These are phyloP conservation scores for Dendrocincla tyrannina DNA, from an alignment of 2,797 vertebrate genomes.

Conservation along the genomic window DNA sequence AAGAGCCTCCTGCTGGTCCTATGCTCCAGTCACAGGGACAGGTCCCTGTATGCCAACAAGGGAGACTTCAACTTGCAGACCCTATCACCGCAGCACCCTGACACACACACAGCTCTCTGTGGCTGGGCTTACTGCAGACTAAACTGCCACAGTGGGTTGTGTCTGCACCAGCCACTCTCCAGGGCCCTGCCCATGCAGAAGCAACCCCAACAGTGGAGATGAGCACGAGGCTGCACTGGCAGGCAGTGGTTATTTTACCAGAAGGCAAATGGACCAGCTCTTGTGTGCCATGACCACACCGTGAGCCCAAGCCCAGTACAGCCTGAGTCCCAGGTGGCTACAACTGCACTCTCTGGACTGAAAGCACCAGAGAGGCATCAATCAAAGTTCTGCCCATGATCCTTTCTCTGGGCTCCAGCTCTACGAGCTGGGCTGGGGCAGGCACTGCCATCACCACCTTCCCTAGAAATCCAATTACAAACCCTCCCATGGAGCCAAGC, in stretches of 20 bases:
- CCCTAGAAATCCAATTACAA: conserved; percentile 2
- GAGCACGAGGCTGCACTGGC: not conserved
- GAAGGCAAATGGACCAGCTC: not conserved
- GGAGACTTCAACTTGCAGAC: not conserved
- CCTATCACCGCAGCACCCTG: not conserved
- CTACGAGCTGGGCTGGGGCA: fast-evolving
- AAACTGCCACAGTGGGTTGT: fast-evolving
- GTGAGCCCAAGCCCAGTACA: not conserved
- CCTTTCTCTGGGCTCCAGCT: not conserved
- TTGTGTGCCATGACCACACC: fast-evolving
- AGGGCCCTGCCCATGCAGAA: fast-evolving
- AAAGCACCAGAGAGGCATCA: not conserved
- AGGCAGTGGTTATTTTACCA: not conserved
- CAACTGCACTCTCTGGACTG: not conserved
- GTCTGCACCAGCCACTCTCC: not conserved
- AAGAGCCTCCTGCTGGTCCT: not conserved
- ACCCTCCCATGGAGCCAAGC: not conserved
- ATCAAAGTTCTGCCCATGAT: fast-evolving
- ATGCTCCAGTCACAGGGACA: fast-evolving
- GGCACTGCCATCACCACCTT: not conserved
- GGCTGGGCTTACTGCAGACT: not conserved
- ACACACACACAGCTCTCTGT: not conserved
- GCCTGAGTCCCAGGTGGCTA: fast-evolving
- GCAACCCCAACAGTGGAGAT: fast-evolving
- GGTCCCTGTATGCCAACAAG: not conserved